A percentile compares a stretch with the other conserved stretches of the same genome.
Conservation (phyloP, 1,140 invertebrate species). For the Mycetomoellerius zeteki region DNA sequence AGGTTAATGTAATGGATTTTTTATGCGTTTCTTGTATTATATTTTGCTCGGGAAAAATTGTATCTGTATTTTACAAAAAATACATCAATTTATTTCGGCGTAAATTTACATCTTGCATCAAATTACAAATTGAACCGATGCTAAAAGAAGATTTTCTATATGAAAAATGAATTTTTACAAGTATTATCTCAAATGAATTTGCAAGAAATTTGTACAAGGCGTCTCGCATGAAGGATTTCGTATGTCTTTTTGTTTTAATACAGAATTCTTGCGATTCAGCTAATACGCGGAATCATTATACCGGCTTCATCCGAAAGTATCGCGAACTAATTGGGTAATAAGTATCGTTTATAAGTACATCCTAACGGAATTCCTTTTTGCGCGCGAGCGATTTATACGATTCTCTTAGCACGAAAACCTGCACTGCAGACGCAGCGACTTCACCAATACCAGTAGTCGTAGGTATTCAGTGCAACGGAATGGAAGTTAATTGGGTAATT, state of each 20-base stretch:
- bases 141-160: not conserved
- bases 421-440: not conserved
- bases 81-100: not conserved
- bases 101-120: not conserved
- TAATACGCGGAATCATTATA: constrained; percentile 42
- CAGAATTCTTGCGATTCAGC: not conserved
- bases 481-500: constrained; percentile 75
- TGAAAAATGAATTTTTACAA: not conserved
- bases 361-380: constrained; percentile 50
- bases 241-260: constrained; percentile 20
- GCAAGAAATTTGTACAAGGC: constrained; percentile 1
- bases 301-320: constrained; percentile 7
- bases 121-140: not conserved
- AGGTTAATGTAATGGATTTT: constrained; percentile 35
- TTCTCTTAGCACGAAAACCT: constrained; percentile 15
- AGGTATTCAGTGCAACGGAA: constrained; percentile 44
- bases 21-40: not conserved
- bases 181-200: not conserved
- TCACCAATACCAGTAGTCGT: constrained; percentile 39
- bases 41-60: not conserved
- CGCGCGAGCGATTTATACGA: constrained; percentile 40
- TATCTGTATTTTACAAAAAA: not conserved
- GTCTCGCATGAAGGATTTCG: not conserved
- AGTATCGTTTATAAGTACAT: constrained; percentile 51
- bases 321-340: constrained; percentile 53